Conservation (phyloP, 2,797 vertebrate genomes). For the Danio jaintianensis region DNA sequence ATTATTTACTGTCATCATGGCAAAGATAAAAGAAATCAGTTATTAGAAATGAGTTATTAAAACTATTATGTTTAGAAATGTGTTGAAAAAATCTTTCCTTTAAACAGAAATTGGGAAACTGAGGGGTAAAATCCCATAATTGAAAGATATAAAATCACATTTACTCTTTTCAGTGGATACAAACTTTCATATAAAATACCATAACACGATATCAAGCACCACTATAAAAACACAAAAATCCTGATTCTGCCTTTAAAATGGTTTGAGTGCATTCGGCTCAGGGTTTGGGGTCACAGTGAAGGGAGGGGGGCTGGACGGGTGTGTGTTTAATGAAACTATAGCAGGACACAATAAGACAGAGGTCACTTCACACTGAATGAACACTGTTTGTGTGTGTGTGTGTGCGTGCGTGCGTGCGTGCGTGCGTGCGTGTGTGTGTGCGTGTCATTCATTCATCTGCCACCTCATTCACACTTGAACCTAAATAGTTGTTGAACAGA, state of each 20-base stretch:
- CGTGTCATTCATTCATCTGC: slow-evolving; percentile 25
- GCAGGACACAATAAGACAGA: slow-evolving; percentile 33
- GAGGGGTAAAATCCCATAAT: no score
- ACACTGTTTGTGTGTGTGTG: slow-evolving; percentile 3
- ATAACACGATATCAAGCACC: no score
- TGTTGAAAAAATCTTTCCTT: no score
- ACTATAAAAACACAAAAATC: no score
- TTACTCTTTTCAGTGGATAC: no score
- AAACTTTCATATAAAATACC: no score
- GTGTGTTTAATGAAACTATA: slow-evolving; percentile 42
- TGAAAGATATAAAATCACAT: no score
- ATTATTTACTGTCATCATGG: no score
- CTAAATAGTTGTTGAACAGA: slow-evolving; percentile 26
- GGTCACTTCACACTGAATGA: slow-evolving; percentile 26
- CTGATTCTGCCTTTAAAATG: not conserved
- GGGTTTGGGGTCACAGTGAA: slow-evolving; percentile 1
- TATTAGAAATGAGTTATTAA: no score
- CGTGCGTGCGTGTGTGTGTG: slow-evolving; percentile 3
- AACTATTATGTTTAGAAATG: no score
- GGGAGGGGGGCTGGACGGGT: slow-evolving; percentile 24
- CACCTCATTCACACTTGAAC: slow-evolving; percentile 43
- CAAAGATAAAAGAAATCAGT: no score
- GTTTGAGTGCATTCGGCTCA: not conserved
- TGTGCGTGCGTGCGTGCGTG: slow-evolving; percentile 7
- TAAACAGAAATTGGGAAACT: no score